Evolutionary conservation across 2,797 vertebrate species (phyloP).

Genomic region (Coreius guichenoti): DNA sequence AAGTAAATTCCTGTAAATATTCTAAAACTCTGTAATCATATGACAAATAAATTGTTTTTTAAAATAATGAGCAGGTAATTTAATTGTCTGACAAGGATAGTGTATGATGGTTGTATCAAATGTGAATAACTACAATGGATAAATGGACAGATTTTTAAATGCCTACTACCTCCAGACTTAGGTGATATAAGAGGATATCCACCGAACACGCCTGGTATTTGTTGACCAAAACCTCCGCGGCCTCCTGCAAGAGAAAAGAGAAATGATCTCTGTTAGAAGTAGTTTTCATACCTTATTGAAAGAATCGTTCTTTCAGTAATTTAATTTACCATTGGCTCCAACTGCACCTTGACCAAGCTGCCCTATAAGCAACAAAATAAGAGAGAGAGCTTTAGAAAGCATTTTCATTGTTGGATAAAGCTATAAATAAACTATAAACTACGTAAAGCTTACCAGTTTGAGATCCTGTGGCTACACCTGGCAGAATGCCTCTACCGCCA

Average conservation of each 20-base stretch:
- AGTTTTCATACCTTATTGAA: not conserved
- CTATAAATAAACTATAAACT: not conserved
- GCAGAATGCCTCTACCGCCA: conserved; percentile 86
- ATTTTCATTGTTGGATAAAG: conserved; percentile 1
- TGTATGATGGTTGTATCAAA: not conserved
- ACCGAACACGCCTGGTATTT: conserved; percentile 88
- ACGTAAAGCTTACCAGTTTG: conserved; percentile 83
- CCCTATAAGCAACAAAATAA: conserved; percentile 37
- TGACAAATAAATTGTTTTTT: not conserved
- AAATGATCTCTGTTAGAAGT: not conserved
- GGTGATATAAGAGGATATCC: conserved; percentile 96
- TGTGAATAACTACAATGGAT: not conserved
- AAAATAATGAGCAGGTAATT: not conserved
- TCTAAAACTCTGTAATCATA: not conserved
- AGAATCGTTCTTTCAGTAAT: not conserved
- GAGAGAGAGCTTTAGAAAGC: not conserved
- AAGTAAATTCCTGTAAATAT: not conserved
- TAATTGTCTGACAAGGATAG: not conserved
- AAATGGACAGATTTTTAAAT: not conserved
- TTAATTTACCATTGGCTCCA: conserved; percentile 56
- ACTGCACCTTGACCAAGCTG: conserved; percentile 76
- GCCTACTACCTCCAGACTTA: conserved; percentile 87
- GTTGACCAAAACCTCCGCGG: conserved; percentile 84
- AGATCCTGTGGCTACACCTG: conserved; percentile 89
- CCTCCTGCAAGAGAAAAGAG: conserved; percentile 77